These are phyloP conservation scores for Coronaproctus castanopsis DNA, from an alignment of 2,888 invertebrate genomes.

Conservation along the genomic window DNA sequence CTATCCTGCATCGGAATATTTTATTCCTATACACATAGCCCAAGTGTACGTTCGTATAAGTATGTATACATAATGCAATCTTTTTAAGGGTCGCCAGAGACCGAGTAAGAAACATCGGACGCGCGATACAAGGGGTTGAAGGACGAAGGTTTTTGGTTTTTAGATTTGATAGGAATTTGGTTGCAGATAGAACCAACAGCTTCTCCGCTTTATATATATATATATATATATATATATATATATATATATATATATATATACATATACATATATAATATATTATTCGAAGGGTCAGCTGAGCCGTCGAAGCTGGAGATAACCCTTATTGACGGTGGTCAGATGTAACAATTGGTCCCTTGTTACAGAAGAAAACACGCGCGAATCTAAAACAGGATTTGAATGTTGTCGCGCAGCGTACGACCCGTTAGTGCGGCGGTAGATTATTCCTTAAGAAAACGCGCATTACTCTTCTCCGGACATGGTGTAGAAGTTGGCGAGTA, in stretches of 20 bases:
- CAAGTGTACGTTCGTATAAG: too few species aligned
- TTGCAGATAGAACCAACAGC: background rate
- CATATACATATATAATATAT: background rate
- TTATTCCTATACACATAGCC: too few species aligned
- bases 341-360: background rate
- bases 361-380: background rate
- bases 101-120: background rate
- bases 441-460: background rate
- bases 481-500: too few species aligned
- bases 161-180: background rate
- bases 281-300: background rate
- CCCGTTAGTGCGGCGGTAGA: too few species aligned
- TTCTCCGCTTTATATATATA: too few species aligned
- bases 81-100: too few species aligned
- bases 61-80: too few species aligned
- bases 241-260: too few species aligned
- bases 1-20: too few species aligned
- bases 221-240: too few species aligned
- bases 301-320: background rate
- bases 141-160: background rate
- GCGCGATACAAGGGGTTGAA: background rate
- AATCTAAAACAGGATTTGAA: background rate
- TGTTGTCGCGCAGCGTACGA: background rate
- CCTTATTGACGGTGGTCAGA: background rate
- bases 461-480: too few species aligned